Conservation (phyloP, 2,113 vertebrate genomes). For the Hippocampus abdominalis region DNA sequence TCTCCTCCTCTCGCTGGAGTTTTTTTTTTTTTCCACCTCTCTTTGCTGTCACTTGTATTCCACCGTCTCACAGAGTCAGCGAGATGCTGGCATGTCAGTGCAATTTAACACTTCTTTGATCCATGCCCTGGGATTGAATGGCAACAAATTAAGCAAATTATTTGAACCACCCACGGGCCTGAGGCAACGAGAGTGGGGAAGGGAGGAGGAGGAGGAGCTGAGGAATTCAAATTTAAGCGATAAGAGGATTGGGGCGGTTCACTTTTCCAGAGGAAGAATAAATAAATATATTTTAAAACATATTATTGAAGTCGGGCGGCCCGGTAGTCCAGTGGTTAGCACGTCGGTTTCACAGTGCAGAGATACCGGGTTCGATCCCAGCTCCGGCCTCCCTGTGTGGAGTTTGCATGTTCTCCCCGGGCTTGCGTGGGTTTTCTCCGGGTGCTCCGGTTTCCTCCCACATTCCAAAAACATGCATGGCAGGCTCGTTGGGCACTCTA, state of each 20-base stretch:
- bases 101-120: conserved; percentile 76
- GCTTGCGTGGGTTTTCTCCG: no score
- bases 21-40: conserved; percentile 48
- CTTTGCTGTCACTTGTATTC: conserved; percentile 28
- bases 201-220: conserved; percentile 28
- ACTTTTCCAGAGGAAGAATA: conserved; percentile 23
- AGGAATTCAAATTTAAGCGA: conserved; percentile 48
- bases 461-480: no score
- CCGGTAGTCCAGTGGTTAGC: no score
- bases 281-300: conserved; percentile 23
- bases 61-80: conserved; percentile 43
- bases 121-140: conserved; percentile 72
- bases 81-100: conserved; percentile 65
- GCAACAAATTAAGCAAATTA: conserved; percentile 78
- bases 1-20: conserved; percentile 56
- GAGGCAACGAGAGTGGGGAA: conserved; percentile 42
- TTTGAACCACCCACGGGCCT: conserved; percentile 68
- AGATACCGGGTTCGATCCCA: no score
- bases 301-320: neutral
- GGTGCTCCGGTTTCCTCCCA: no score
- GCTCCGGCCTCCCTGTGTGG: no score
- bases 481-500: no score
- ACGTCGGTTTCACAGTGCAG: no score
- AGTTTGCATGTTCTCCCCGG: no score
- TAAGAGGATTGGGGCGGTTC: conserved; percentile 43